Conservation (phyloP, 2,888 invertebrate species). For the Lymantria monacha region DNA sequence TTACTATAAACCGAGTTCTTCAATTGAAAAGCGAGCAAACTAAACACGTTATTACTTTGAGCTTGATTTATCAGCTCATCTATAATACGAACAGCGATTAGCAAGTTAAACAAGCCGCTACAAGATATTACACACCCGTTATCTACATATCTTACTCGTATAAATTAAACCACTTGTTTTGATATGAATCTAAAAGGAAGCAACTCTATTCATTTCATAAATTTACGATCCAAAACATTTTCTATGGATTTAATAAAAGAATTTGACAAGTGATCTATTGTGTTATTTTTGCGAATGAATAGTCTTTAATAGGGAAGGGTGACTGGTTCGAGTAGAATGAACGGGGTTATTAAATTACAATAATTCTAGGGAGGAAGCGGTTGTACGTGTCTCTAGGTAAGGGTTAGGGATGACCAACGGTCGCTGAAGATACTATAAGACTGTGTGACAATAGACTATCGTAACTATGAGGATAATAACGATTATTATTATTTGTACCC, state of each 20-base stretch:
- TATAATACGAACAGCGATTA: slow-evolving; percentile 67
- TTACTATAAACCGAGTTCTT: slow-evolving; percentile 12
- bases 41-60: slow-evolving; percentile 39
- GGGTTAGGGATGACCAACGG: slow-evolving; percentile 29
- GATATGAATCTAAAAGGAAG: slow-evolving; percentile 50
- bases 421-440: slow-evolving; percentile 14
- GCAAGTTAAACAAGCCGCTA: slow-evolving; percentile 71
- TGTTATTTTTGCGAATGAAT: slow-evolving; percentile 64
- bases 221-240: slow-evolving; percentile 61
- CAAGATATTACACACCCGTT: slow-evolving; percentile 45
- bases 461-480: neutral
- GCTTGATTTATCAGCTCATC: slow-evolving; percentile 60
- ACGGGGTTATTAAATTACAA: slow-evolving; percentile 75
- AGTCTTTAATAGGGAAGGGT: slow-evolving; percentile 46
- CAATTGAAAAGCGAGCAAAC: slow-evolving; percentile 24
- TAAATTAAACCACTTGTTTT: slow-evolving; percentile 60
- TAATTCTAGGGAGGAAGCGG: slow-evolving; percentile 53
- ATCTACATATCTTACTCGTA: slow-evolving; percentile 35
- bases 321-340: slow-evolving; percentile 35
- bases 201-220: slow-evolving; percentile 28
- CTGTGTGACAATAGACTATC: slow-evolving; percentile 7
- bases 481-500: no score
- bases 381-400: slow-evolving; percentile 34
- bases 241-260: slow-evolving; percentile 43
- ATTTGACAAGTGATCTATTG: slow-evolving; percentile 77